Evolutionary conservation across 2,888 invertebrate genomes (phyloP), one percentile per base, ranked within the genome.

Genomic region (Caenorhabditis panamensis): DNA sequence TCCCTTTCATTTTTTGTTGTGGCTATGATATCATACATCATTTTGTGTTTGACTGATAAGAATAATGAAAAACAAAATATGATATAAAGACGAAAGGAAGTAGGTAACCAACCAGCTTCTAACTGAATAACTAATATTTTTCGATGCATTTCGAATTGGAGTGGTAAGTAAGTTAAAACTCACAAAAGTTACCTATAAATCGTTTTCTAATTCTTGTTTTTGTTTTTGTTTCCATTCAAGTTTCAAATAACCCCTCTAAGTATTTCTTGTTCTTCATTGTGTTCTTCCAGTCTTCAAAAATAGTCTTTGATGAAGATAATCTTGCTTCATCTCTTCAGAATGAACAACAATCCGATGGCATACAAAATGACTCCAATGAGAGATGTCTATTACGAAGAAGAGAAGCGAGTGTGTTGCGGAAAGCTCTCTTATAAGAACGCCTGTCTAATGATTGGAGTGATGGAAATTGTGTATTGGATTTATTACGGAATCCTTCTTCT

Each of bases 391-490:
- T 79, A 79, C 28, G 83, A 84, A 66, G 82, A 84, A 20, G 81
- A 76, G 41, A 79, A 77, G 36, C 59, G 61, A 37, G 64, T 75
- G 0, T 81, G 81, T 44, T 84, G 76, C 44, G 83, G 83, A 8
- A 62, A 73, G 51, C 36, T 84, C 22, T 79, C 69, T 18, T 82
- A 82, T 26, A 71, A 82, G 84, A 75, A 62, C 26, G 78, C 82
- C 0, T 84, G 82, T 13, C 59, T 84, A 13, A 24, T 84, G 4
- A 80, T 84, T 28, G 84, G 72, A 11, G 66, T 72, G 11, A 56
- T 84, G 51, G 84, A 84, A 72, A 73, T 84, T 13, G 71, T 68
- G 28, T 84, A 84, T 51, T 84, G 84, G 84, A 75, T 78, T 16
- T 84, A 84, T 54, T 84, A 84, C 51, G 71, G 71, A 3, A 61